phyloP scores from a whole-genome alignment of 2,113 vertebrate genomes.

The Syngnathoides biaculeatus region DNA sequence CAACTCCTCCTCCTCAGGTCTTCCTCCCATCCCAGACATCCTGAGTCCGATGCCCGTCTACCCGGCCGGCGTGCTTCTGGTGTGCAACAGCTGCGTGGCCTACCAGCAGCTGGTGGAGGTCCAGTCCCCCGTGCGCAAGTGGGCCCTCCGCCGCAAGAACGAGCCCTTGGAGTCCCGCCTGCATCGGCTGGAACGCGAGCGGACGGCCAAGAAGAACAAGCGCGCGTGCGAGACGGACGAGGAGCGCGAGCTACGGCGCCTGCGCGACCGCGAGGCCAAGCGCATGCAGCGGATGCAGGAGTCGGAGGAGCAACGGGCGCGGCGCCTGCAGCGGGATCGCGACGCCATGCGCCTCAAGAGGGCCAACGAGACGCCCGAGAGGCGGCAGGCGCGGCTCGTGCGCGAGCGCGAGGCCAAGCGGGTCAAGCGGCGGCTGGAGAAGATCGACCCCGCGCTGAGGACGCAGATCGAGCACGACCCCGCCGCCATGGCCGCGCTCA shows the following conservation, averaged over 20 bases:
- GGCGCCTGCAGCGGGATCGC: slow-evolving; percentile 88
- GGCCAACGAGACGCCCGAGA: slow-evolving; percentile 93
- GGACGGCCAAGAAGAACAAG: slow-evolving; percentile 92
- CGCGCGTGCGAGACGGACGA: slow-evolving; percentile 87
- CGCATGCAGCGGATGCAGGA: slow-evolving; percentile 95
- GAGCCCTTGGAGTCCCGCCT: slow-evolving; percentile 85
- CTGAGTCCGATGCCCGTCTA: slow-evolving; percentile 80
- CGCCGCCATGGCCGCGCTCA: slow-evolving; percentile 91
- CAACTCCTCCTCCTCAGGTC: slow-evolving; percentile 60
- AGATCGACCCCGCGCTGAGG: slow-evolving; percentile 93
- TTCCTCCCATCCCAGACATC: slow-evolving; percentile 73
- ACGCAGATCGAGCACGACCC: slow-evolving; percentile 96
- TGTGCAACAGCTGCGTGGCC: slow-evolving; percentile 91
- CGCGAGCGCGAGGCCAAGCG: slow-evolving; percentile 93
- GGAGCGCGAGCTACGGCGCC: slow-evolving; percentile 85
- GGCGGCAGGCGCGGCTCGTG: slow-evolving; percentile 89
- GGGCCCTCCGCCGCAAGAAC: slow-evolving; percentile 88
- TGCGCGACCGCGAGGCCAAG: slow-evolving; percentile 92
- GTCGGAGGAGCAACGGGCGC: slow-evolving; percentile 86
- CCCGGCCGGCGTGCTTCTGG: slow-evolving; percentile 88
- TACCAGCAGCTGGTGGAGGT: slow-evolving; percentile 87
- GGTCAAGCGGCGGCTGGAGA: slow-evolving; percentile 91
- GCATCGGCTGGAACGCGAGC: slow-evolving; percentile 90
- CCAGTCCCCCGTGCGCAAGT: slow-evolving; percentile 82
- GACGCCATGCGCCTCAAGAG: slow-evolving; percentile 94